Evolutionary conservation across 1,140 invertebrate species (phyloP), one percentile per base, ranked within the genome.

Genomic region (Rhopalosiphum padi): DNA sequence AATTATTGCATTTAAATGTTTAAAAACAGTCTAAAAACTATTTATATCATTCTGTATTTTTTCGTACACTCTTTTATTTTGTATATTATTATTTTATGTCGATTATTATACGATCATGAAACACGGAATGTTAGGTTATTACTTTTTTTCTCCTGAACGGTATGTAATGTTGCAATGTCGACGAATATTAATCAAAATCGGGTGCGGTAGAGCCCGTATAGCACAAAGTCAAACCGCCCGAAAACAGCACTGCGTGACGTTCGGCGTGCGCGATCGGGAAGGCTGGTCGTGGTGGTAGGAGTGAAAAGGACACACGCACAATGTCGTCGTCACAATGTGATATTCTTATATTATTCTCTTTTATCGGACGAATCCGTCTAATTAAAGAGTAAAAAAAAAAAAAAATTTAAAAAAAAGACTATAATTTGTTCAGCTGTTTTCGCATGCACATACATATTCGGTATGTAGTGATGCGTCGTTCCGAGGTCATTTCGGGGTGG

Each of bases 401-500:
- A 53, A 88, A 35, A 88, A 86, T 35, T 46, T 22, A 23, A 89
- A 89, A 53, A 89, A 23, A 89, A 89, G 35, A 89, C 35, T 55
- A 7, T 89, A 55, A 89, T 89, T 89, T 89, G 88, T 89, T 89
- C 88, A 89, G 88, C 88, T 89, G 88, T 89, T 55, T 89, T 89
- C n/a, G 51, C 88, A 15, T 35, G 18, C 51, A 41, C 9, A 55
- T 48, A 37, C 35, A 22, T 48, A 89, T n/a, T 21, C 30, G 46
- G 48, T 88, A 88, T 9, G 30, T 21, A 41, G 43, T 35, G 86
- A 18, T 48, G n/a, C n/a, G 88, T 89, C 9, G 88, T 55, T 89
- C 51, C 35, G 51, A 55, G 51, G 88, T 89, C 51, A 89, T 41
- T 55, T 41, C n/a, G 5, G 22, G 22, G 35, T 25, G 48, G 35